A percentile compares a stretch with the other conserved stretches of the same genome.
phyloP scores from a whole-genome alignment of 2,888 invertebrate species.

The Drosophila borealis region DNA sequence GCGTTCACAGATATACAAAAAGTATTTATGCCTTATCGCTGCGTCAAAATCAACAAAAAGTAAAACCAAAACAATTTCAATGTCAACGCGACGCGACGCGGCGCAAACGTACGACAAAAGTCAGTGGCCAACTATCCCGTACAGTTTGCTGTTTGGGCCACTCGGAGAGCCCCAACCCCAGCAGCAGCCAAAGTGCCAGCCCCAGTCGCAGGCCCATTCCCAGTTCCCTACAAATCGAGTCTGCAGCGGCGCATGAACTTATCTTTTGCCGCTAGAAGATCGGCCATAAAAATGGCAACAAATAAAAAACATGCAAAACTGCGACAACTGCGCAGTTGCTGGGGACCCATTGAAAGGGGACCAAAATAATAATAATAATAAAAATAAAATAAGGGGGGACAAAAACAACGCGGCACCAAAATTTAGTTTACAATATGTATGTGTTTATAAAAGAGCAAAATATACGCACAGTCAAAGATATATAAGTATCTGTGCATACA shows the following conservation, averaged over 20 bases:
- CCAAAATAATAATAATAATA: conserved; percentile 45
- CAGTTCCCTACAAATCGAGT: conserved; percentile 41
- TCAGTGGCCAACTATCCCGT: conserved; percentile 71
- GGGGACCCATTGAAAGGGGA: conserved; percentile 48
- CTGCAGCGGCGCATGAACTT: conserved; percentile 49
- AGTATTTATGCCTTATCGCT: conserved; percentile 74
- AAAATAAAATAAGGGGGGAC: conserved; percentile 37
- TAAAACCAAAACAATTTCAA: conserved; percentile 75
- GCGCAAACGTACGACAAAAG: conserved; percentile 55
- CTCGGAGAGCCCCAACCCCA: background rate
- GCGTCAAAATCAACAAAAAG: conserved; percentile 75
- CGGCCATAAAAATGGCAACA: conserved; percentile 69
- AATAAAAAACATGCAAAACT: conserved; percentile 66
- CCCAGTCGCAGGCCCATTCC: conserved; percentile 7
- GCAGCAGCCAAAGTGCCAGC: conserved; percentile 7
- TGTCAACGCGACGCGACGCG: conserved; percentile 76
- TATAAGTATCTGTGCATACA: conserved; percentile 1
- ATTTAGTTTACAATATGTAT: conserved; percentile 70
- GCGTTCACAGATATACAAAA: conserved; percentile 31
- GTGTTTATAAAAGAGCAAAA: conserved; percentile 14
- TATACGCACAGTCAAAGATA: conserved; percentile 40
- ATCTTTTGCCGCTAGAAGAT: conserved; percentile 68
- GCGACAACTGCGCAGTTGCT: conserved; percentile 79
- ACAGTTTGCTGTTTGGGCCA: conserved; percentile 4
- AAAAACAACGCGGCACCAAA: conserved; percentile 51